These are phyloP conservation scores for Zosterops lateralis DNA, from an alignment of 2,113 vertebrate species.

Conservation along the genomic window DNA sequence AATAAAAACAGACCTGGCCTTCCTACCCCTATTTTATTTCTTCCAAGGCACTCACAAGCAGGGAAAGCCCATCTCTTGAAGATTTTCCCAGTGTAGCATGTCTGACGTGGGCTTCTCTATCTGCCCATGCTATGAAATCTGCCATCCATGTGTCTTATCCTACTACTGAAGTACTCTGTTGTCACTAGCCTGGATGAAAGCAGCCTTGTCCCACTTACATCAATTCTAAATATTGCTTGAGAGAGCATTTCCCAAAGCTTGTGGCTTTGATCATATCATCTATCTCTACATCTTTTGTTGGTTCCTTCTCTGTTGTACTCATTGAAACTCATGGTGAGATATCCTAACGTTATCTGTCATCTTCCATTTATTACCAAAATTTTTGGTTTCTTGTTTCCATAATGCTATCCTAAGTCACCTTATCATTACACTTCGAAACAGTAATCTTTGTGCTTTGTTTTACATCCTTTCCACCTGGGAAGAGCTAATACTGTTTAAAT, in stretches of 20 bases:
- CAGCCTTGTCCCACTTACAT: constrained; percentile 9
- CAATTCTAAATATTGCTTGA: neutral
- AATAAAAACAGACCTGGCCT: neutral
- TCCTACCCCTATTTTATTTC: neutral
- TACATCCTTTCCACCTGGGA: neutral
- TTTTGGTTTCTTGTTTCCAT: neutral
- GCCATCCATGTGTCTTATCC: neutral
- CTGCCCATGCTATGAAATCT: neutral
- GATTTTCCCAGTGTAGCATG: neutral
- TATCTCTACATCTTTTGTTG: neutral
- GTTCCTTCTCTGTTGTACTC: neutral
- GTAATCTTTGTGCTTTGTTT: neutral
- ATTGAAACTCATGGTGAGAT: neutral
- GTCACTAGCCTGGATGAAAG: neutral
- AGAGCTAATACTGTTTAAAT: neutral
- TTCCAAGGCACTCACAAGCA: neutral
- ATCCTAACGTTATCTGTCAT: neutral
- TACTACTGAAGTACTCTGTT: neutral
- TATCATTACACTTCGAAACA: neutral
- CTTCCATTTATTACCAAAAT: neutral
- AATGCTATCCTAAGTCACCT: neutral
- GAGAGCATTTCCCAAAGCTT: constrained; percentile 1
- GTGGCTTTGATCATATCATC: constrained; percentile 18
- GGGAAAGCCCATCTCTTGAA: neutral
- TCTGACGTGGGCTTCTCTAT: neutral